phyloP scores from a whole-genome alignment of 64 coral and sea anemone genomes.

The Montipora foliosa region DNA sequence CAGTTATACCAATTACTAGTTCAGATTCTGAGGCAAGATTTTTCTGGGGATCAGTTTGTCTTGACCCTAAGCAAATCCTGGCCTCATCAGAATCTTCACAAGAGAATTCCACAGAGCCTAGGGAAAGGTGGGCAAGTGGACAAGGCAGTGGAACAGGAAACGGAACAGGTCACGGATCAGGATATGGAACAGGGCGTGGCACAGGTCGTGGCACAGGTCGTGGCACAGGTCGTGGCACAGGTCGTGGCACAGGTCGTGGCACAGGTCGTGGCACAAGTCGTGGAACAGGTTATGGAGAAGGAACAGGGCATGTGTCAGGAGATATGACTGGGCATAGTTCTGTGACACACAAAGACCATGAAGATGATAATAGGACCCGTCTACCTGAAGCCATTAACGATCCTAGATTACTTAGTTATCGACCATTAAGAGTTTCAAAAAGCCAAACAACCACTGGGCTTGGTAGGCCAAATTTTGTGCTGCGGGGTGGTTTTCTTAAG shows the following conservation, averaged over 20 bases:
- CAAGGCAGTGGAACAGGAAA: background rate
- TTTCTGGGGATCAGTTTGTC: background rate
- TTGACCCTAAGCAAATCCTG: background rate
- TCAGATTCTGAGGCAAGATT: background rate
- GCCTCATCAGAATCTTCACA: background rate
- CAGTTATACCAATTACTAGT: background rate
- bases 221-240: background rate
- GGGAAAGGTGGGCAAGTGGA: background rate
- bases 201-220: background rate
- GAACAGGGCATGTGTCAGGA: background rate
- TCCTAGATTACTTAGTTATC: no score
- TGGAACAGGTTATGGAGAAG: background rate
- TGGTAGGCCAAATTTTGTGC: background rate
- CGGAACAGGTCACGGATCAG: background rate
- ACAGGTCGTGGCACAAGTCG: background rate
- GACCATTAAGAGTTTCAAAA: background rate
- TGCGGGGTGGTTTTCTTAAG: background rate
- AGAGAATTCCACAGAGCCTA: background rate
- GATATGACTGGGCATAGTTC: no score
- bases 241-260: background rate
- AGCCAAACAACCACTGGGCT: constrained; percentile 25
- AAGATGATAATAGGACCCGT: no score
- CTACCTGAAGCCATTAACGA: no score
- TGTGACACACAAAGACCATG: no score
- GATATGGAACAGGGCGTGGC: background rate